Evolutionary conservation across 2,888 invertebrate species (phyloP).

Genomic region (Cheilosia scutellata): DNA sequence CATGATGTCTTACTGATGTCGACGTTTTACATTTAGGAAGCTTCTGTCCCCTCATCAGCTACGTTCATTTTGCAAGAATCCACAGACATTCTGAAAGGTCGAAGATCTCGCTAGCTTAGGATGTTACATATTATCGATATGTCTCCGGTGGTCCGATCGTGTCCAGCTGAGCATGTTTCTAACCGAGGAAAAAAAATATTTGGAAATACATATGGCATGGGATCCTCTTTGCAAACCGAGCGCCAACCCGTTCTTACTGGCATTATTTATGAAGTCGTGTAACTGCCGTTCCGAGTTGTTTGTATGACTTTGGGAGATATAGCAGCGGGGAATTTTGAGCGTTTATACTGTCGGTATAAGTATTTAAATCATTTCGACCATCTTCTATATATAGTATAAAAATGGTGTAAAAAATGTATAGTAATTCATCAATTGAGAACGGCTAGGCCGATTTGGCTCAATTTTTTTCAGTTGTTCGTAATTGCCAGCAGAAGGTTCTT

Average conservation of each 20-base stretch:
- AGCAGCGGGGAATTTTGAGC: background rate
- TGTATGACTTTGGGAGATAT: background rate
- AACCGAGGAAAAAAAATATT: conserved; percentile 72
- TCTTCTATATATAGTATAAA: too few relatives aligned
- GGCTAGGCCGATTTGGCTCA: too few relatives aligned
- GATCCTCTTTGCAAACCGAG: background rate
- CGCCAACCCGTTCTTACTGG: background rate
- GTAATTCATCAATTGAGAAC: too few relatives aligned
- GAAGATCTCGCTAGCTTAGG: conserved; percentile 30
- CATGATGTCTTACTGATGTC: background rate
- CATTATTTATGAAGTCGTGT: conserved; percentile 1
- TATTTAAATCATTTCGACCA: background rate
- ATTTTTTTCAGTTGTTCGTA: too few relatives aligned
- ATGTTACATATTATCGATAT: conserved; percentile 67
- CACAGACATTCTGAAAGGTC: conserved; percentile 50
- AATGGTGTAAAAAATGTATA: too few relatives aligned
- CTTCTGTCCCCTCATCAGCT: conserved; percentile 60
- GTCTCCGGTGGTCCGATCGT: conserved; percentile 68
- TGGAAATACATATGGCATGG: background rate
- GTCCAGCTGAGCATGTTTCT: conserved; percentile 76
- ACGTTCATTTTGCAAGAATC: conserved; percentile 52
- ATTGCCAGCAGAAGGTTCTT: too few relatives aligned
- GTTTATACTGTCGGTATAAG: background rate
- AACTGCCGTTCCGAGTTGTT: background rate
- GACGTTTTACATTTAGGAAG: conserved; percentile 1